These are phyloP conservation scores for Xiphophorus maculatus DNA, from an alignment of 2,113 vertebrate species.

Conservation along the genomic window DNA sequence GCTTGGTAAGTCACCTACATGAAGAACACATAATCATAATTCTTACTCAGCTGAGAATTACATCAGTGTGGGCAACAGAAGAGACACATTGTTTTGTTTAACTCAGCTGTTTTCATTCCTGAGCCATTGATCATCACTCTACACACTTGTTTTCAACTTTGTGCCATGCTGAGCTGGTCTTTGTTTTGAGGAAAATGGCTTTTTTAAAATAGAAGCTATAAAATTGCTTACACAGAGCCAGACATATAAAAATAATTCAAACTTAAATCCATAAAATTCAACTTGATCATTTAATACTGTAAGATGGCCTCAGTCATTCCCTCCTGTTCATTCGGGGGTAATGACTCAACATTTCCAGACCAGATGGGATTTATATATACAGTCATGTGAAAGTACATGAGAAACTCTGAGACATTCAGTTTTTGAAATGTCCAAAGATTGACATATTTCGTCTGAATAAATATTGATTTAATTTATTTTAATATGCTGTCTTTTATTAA, in stretches of 20 bases:
- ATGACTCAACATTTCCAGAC: too few species aligned
- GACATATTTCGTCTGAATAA: too few species aligned
- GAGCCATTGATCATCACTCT: not conserved
- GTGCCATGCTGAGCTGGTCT: constrained; percentile 1
- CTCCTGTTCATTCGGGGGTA: too few species aligned
- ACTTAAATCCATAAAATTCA: not conserved
- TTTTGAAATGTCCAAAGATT: too few species aligned
- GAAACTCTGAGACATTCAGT: too few species aligned
- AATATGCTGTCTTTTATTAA: too few species aligned
- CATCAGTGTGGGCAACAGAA: constrained; percentile 1
- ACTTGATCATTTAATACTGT: not conserved
- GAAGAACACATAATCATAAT: not conserved
- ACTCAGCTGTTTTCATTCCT: constrained; percentile 29
- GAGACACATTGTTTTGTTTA: constrained; percentile 33
- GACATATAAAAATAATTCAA: not conserved
- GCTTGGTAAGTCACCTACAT: not conserved
- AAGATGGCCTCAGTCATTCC: constrained; percentile 23
- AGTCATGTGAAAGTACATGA: too few species aligned
- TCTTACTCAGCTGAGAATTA: constrained; percentile 36
- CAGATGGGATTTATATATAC: too few species aligned
- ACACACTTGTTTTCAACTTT: not conserved
- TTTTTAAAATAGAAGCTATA: not conserved
- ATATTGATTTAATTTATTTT: too few species aligned
- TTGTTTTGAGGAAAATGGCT: constrained; percentile 26
- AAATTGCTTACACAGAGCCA: not conserved